Base-by-base conservation (phyloP, 2,113 vertebrate species). In the Cebus imitator region DNA sequence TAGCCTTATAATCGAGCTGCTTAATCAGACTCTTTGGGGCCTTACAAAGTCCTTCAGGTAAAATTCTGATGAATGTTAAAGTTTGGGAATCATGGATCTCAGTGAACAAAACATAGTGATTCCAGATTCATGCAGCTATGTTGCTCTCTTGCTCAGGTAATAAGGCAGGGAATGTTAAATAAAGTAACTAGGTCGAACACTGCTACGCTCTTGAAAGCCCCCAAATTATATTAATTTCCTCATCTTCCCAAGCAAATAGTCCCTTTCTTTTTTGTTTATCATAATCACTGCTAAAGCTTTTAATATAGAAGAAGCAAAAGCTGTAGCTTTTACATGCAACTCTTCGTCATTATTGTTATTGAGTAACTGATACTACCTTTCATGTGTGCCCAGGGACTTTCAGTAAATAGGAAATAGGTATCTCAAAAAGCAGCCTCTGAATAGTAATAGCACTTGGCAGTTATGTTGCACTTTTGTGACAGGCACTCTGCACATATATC, bases 181-280 rank as follows among this genome's bases (percentile, higher is more conserved):
- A 97, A 98, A 95, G 93, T 76, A 98, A 97, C 97, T 96, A 96
- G 83, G 80, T 97, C 96, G 87, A 88, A 85, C 83, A 87, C 96
- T 85, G 93, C 81, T 89, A 55, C 66, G 76, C 90, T 58, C 45
- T 68, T 3, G 10, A 82, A 97, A 93, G 96, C 95, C 96, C 95
- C 68, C 48, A 86, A 84, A 48, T 96, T 96, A 90, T 89, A 80
- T 86, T 7, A 70, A 94, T 72, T 66, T 87, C 72, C 4, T 1
- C 50, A 66, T 92, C 68, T 86, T 93, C 45, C 80, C 92, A 68
- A 93, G 80, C 40, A 81, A 55, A 91, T 35, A 20, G 73, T 96
- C 0, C 84, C 27, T 57, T 88, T 86, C 25, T 81, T 12, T 72
- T 40, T 85, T 76, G 14, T 89, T 92, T 17, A 0, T 91, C 93